These are phyloP conservation scores for Tipula unca DNA, from an alignment of 2,888 invertebrate species.

Conservation along the genomic window DNA sequence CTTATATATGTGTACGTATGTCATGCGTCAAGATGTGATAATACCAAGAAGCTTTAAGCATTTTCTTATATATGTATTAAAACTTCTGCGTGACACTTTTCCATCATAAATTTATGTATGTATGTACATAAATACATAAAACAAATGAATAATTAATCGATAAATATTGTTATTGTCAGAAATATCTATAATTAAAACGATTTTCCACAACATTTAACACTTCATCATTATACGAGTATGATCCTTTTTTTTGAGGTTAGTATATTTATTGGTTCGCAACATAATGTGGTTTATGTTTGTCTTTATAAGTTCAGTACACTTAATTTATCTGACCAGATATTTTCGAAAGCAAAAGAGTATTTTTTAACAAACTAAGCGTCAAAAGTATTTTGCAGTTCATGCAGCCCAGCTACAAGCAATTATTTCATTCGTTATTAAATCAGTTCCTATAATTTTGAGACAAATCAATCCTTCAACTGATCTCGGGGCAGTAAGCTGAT, in stretches of 20 bases:
- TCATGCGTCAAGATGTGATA: not conserved
- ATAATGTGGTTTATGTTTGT: not conserved
- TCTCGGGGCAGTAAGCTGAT: too few species aligned
- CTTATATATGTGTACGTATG: not conserved
- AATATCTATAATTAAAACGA: not conserved
- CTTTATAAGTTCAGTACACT: not conserved
- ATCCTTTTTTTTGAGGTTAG: not conserved
- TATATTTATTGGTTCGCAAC: not conserved
- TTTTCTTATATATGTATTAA: too few species aligned
- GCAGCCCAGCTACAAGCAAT: too few species aligned
- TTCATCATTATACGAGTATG: not conserved
- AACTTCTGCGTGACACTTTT: not conserved
- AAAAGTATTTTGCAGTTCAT: too few species aligned
- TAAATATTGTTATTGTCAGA: not conserved
- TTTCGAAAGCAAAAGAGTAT: too few species aligned
- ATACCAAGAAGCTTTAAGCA: not conserved
- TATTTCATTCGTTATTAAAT: too few species aligned
- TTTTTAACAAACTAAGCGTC: too few species aligned
- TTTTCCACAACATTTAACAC: not conserved
- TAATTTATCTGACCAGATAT: not conserved
- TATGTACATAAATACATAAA: not conserved
- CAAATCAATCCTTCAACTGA: too few species aligned
- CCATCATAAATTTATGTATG: not conserved
- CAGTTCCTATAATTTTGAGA: too few species aligned
- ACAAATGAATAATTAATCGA: not conserved